Conservation (phyloP, 1,140 invertebrate genomes). For the Lordiphosa stackelbergi region DNA sequence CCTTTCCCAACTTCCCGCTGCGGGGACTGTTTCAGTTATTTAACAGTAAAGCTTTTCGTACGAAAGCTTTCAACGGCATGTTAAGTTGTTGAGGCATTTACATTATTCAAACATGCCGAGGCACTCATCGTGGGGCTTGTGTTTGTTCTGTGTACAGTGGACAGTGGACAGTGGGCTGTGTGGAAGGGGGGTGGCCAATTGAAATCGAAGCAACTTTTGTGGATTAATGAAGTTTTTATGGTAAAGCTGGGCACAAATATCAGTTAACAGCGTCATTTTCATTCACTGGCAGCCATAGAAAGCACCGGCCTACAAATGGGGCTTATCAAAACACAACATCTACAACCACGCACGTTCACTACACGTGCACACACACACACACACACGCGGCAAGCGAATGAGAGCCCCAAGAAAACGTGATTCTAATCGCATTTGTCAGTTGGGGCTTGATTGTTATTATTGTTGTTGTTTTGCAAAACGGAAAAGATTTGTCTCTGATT, state of each 20-base stretch:
- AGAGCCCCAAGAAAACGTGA: conserved; percentile 51
- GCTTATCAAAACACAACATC: conserved; percentile 70
- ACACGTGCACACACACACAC: conserved; percentile 9
- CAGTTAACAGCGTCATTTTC: conserved; percentile 16
- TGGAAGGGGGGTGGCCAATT: neutral
- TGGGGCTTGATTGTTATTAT: conserved; percentile 16
- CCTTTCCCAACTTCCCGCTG: neutral
- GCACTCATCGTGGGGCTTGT: conserved; percentile 45
- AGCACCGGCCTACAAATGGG: conserved; percentile 34
- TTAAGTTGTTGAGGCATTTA: conserved; percentile 50
- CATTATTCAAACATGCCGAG: conserved; percentile 64
- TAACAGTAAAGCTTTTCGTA: conserved; percentile 59
- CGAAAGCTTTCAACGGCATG: conserved; percentile 63
- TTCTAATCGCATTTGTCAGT: conserved; percentile 61
- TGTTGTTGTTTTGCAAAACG: conserved; percentile 12
- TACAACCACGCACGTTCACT: conserved; percentile 28
- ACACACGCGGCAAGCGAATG: conserved; percentile 29
- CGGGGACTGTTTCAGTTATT: conserved; percentile 8
- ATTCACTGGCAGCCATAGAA: conserved; percentile 57
- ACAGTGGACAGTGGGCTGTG: conserved; percentile 13
- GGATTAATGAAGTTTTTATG: neutral
- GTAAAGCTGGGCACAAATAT: neutral
- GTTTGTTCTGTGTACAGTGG: conserved; percentile 42
- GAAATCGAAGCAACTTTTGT: too few relatives aligned
- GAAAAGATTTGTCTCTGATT: conserved; percentile 29